Evolutionary conservation across 2,797 vertebrate genomes (phyloP).

Genomic region (Crenuchus spilurus): DNA sequence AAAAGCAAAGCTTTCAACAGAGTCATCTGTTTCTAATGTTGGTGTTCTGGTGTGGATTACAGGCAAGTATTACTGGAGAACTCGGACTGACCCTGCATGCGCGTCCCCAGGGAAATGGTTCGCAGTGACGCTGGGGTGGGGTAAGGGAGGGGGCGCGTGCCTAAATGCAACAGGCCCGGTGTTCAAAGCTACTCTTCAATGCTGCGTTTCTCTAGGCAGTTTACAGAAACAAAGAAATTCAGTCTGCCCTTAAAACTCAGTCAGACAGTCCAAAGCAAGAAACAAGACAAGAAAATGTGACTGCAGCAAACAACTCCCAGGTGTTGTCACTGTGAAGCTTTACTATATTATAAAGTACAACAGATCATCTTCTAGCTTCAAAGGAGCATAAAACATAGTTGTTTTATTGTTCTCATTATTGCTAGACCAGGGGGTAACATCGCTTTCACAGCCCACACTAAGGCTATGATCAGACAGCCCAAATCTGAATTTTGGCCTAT

Average conservation of each 20-base stretch:
- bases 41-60: conserved; percentile 79
- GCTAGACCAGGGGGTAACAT: too few relatives aligned
- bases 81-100: conserved; percentile 75
- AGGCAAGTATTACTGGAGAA: conserved; percentile 78
- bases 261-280: conserved; percentile 27
- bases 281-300: conserved; percentile 23
- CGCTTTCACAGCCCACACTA: conserved; percentile 34
- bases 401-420: too few relatives aligned
- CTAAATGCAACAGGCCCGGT: conserved; percentile 54
- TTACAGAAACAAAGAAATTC: conserved; percentile 6
- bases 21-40: conserved; percentile 82
- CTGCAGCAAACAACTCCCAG: conserved; percentile 56
- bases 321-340: conserved; percentile 44
- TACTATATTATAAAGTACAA: conserved; percentile 46
- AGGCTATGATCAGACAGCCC: too few relatives aligned
- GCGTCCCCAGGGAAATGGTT: conserved; percentile 71
- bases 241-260: conserved; percentile 26
- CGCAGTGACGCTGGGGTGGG: conserved; percentile 61
- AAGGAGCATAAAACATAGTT: conserved; percentile 53
- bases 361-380: conserved; percentile 56
- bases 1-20: conserved; percentile 65
- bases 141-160: conserved; percentile 50
- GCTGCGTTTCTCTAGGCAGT: conserved; percentile 45
- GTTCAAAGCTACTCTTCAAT: conserved; percentile 59
- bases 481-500: too few relatives aligned